Base-by-base conservation (phyloP, 2,113 vertebrate genomes). In the Dryoscopus gambensis region DNA sequence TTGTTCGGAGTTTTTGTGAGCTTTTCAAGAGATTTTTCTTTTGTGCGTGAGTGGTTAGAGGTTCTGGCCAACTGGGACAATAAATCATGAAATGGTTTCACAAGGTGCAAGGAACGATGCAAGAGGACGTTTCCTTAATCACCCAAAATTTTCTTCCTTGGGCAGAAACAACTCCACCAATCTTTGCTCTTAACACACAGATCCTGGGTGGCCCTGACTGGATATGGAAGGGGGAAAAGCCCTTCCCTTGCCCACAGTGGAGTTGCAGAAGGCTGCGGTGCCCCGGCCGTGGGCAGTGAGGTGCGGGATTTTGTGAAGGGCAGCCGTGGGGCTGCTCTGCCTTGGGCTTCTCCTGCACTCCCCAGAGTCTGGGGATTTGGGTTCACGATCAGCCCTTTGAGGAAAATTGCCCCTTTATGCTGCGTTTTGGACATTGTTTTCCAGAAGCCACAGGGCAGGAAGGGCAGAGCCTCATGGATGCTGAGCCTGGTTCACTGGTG, bases 401-500 rank as follows among this genome's bases (percentile, higher is more conserved):
- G 1, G 63, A 11, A 42, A 80, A 65, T 13, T 5, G 7, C 10
- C 23, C 24, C 46, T 53, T 47, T 42, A 0, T 50, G 78, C 37
- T 74, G 37, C 13, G 1, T 19, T 60, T 78, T 21, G 31, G 22
- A 2, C 19, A 11, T 44, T n/a, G 5, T 20, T 50, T 46, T 71
- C 15, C 6, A 15, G 62, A 30, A 74, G 31, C 1, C 1, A 3
- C 1, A 6, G 56, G 60, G 70, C 52, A 49, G 57, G 52, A 44
- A n/a, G 56, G 69, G 49, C 79, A 88, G 65, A 83, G n/a, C 65
- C 46, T 14, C 33, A 4, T 0, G 0, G 15, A 3, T 56, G 55
- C 77, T 74, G 37, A 49, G 64, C 50, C 24, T 3, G 1, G 50
- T 6, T 46, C 65, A 0, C 1, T 0, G 1, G 30, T 0, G 0